Conservation (phyloP, 2,888 invertebrate species). For the Hermaeophaga mercurialis region DNA sequence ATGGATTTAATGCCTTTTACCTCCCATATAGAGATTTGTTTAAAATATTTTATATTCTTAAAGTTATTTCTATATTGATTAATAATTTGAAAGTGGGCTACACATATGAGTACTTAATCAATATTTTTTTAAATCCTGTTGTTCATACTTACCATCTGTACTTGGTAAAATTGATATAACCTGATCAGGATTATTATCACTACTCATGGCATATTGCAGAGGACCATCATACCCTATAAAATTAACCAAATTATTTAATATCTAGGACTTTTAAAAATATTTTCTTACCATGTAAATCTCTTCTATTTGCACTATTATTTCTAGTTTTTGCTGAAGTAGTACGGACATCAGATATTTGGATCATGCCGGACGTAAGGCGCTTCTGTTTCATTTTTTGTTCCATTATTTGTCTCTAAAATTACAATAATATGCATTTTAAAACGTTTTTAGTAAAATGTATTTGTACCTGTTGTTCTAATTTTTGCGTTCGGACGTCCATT, state of each 20-base stretch:
- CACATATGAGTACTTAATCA: too few species aligned
- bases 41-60: too few species aligned
- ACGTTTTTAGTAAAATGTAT: not conserved
- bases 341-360: conserved; percentile 83
- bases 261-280: too few species aligned
- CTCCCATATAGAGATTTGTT: too few species aligned
- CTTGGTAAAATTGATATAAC: conserved; percentile 60
- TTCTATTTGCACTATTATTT: conserved; percentile 69
- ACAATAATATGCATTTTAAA: conserved; percentile 32
- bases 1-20: too few species aligned
- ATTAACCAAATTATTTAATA: too few species aligned
- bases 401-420: conserved; percentile 76
- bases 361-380: conserved; percentile 82
- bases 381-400: conserved; percentile 89
- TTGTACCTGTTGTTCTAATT: conserved; percentile 85
- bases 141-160: conserved; percentile 46
- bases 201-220: conserved; percentile 82
- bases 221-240: conserved; percentile 81
- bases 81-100: too few species aligned
- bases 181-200: conserved; percentile 79
- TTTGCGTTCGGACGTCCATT: conserved; percentile 70
- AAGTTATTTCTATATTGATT: too few species aligned
- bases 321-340: conserved; percentile 69
- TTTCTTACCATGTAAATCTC: conserved; percentile 72
- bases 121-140: not conserved